A percentile compares a stretch with the other conserved stretches of the same genome.
These are phyloP conservation scores for Stigmatopora nigra DNA, from an alignment of 2,113 vertebrate species.

Conservation along the genomic window DNA sequence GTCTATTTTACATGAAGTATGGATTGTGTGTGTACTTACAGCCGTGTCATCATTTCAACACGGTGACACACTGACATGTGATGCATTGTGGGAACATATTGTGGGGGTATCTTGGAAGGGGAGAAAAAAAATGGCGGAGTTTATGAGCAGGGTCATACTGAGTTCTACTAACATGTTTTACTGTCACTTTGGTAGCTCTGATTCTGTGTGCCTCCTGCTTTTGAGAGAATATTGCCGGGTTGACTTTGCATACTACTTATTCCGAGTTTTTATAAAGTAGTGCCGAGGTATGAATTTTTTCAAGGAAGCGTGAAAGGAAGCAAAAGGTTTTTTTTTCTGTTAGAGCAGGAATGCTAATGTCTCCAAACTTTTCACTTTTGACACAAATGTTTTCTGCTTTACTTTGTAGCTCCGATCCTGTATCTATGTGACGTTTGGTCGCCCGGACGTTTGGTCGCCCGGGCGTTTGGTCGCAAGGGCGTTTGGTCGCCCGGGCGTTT, in stretches of 20 bases:
- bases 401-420: background rate
- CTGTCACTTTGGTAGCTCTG: too few relatives aligned
- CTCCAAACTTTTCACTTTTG: background rate
- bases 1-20: conserved; percentile 2
- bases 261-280: background rate
- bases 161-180: too few relatives aligned
- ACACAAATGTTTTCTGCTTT: background rate
- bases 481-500: too few relatives aligned
- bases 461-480: too few relatives aligned
- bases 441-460: too few relatives aligned
- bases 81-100: conserved; percentile 3
- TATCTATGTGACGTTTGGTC: too few relatives aligned
- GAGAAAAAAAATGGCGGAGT: background rate
- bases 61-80: background rate
- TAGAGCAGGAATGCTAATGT: background rate
- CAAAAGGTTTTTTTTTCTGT: too few relatives aligned
- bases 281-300: background rate
- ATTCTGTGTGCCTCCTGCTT: too few relatives aligned
- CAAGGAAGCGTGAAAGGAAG: too few relatives aligned
- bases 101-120: background rate
- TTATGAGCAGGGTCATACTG: too few relatives aligned
- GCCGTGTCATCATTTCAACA: background rate
- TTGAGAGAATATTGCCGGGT: background rate
- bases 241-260: background rate
- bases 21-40: background rate